phyloP scores from a whole-genome alignment of 2,797 vertebrate genomes.

The Phrynocephalus forsythii region DNA sequence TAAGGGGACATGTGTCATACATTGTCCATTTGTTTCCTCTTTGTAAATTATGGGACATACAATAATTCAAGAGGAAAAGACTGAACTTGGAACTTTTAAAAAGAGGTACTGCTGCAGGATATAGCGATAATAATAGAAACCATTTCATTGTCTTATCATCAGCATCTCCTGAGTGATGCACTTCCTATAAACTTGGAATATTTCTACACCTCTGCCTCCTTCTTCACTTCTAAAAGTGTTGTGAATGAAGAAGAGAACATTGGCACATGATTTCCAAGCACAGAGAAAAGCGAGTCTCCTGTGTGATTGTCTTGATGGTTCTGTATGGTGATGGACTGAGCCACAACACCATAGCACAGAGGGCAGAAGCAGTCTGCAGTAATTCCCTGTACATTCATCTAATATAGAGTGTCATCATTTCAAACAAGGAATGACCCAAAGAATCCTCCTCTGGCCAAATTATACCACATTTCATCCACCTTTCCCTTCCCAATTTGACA shows the following conservation, averaged over 20 bases:
- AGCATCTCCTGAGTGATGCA: background rate
- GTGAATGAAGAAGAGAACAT: background rate
- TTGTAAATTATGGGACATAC: too few relatives aligned
- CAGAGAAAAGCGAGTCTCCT: background rate
- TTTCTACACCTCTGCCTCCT: background rate
- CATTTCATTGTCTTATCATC: background rate
- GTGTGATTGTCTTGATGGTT: background rate
- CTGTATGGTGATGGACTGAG: background rate
- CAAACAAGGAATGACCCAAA: background rate
- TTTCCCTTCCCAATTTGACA: background rate
- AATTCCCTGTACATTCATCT: background rate
- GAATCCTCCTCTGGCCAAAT: constrained; percentile 2
- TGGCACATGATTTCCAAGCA: background rate
- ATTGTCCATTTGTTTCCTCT: too few relatives aligned
- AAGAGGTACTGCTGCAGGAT: too few relatives aligned
- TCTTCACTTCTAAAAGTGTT: background rate
- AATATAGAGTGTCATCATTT: background rate
- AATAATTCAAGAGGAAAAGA: too few relatives aligned
- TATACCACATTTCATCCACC: background rate
- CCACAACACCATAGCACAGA: background rate
- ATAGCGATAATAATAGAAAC: too few relatives aligned
- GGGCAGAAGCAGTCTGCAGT: background rate
- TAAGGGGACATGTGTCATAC: too few relatives aligned
- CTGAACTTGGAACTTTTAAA: too few relatives aligned
- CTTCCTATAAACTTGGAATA: too few relatives aligned